phyloP scores from a whole-genome alignment of 2,113 vertebrate genomes.

The Pygoscelis antarcticus region DNA sequence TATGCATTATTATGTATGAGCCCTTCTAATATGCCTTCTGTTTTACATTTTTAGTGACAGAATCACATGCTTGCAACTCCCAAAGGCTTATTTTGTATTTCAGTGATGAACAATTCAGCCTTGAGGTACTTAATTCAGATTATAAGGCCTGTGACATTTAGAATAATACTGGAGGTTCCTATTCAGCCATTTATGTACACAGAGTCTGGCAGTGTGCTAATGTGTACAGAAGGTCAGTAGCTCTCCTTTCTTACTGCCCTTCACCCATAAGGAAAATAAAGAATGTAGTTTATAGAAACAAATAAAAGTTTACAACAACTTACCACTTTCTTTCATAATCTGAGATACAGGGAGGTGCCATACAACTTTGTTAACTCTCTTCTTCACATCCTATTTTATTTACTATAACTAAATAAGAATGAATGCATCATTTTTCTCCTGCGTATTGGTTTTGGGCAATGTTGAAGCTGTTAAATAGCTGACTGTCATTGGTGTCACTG shows the following conservation, averaged over 20 bases:
- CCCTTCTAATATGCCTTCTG: neutral
- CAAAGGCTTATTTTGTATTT: constrained; percentile 38
- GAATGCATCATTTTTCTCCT: neutral
- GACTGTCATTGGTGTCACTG: neutral
- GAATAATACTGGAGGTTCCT: constrained; percentile 17
- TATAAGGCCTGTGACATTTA: constrained; percentile 34
- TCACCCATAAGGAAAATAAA: neutral
- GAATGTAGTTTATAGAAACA: neutral
- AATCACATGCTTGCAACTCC: neutral
- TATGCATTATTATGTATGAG: neutral
- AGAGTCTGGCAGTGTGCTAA: neutral
- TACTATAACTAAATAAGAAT: neutral
- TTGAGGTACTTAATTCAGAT: constrained; percentile 1
- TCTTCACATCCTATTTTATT: neutral
- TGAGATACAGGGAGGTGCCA: neutral
- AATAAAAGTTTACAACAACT: neutral
- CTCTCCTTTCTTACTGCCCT: neutral
- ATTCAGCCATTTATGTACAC: constrained; percentile 3
- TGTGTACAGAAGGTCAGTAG: neutral
- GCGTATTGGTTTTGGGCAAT: neutral
- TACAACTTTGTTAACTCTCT: neutral
- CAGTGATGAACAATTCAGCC: neutral
- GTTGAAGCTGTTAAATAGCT: neutral
- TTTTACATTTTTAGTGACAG: constrained; percentile 16
- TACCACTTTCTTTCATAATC: neutral